Conservation (phyloP, 1,140 invertebrate genomes). For the Dermatophagoides farinae region DNA sequence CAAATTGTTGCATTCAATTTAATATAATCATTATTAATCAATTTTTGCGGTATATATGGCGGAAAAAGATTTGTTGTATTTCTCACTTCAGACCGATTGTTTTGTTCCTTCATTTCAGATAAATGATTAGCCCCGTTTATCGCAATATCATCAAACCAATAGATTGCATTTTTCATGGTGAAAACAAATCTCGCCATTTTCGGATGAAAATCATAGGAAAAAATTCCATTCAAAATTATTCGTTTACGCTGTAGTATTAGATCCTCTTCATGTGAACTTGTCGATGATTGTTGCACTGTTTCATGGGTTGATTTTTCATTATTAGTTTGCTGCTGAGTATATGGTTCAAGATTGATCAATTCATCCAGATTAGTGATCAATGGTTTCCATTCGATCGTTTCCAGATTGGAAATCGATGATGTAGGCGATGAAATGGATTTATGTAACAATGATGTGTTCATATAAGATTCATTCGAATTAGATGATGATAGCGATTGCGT, state of each 20-base stretch:
- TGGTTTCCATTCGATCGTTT: neutral
- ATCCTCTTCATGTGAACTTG: constrained; percentile 57
- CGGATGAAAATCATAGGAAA: constrained; percentile 67
- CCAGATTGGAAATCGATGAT: neutral
- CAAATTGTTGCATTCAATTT: constrained; percentile 76
- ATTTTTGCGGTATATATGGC: constrained; percentile 20
- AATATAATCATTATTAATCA: constrained; percentile 34
- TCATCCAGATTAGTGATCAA: neutral
- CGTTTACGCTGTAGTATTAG: constrained; percentile 71
- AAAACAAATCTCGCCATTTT: constrained; percentile 65
- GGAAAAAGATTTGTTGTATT: constrained; percentile 10
- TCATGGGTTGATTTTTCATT: neutral
- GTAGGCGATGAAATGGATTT: constrained; percentile 30
- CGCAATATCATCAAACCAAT: constrained; percentile 42
- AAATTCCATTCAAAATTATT: constrained; percentile 75
- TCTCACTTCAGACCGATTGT: neutral
- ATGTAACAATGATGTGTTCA: constrained; percentile 47
- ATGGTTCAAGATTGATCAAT: neutral
- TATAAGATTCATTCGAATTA: constrained; percentile 21
- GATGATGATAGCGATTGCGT: neutral
- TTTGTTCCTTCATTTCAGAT: too few relatives aligned
- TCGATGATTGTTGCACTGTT: neutral
- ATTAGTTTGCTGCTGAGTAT: neutral
- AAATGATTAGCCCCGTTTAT: constrained; percentile 16
- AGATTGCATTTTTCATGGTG: constrained; percentile 63